These are phyloP conservation scores for Cremastinae sp. DNA, from an alignment of 2,888 invertebrate species.

Conservation along the genomic window DNA sequence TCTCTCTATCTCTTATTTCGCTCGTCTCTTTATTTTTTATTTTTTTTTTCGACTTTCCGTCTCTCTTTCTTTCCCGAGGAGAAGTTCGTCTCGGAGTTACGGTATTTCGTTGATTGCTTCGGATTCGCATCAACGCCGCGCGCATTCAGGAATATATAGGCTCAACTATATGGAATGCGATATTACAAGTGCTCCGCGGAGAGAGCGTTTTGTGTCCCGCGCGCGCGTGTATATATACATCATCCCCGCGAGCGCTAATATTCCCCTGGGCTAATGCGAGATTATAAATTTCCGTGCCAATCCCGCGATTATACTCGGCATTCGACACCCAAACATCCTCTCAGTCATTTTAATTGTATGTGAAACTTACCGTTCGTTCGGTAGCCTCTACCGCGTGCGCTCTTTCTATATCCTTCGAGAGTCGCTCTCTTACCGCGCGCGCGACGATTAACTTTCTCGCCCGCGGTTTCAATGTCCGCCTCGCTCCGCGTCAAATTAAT, in stretches of 20 bases:
- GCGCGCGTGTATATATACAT: no score
- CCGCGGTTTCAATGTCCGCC: background rate
- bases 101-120: constrained; percentile 75
- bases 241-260: constrained; percentile 30
- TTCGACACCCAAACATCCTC: constrained; percentile 27
- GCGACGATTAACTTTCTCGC: constrained; percentile 10
- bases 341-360: constrained; percentile 43
- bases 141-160: constrained; percentile 26
- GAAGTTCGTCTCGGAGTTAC: constrained; percentile 65
- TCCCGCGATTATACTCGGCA: constrained; percentile 12
- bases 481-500: background rate
- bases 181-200: constrained; percentile 17
- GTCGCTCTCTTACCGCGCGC: no score
- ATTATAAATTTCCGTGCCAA: constrained; percentile 27
- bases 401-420: no score
- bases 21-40: constrained; percentile 1
- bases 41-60: background rate
- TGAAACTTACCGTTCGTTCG: constrained; percentile 1
- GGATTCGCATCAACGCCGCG: constrained; percentile 64
- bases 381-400: no score
- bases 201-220: constrained; percentile 31
- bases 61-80: constrained; percentile 29
- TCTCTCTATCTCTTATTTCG: background rate
- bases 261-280: constrained; percentile 1
- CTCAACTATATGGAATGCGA: constrained; percentile 33